Conservation (phyloP, 2,888 invertebrate species). For the Cephus spinipes region DNA sequence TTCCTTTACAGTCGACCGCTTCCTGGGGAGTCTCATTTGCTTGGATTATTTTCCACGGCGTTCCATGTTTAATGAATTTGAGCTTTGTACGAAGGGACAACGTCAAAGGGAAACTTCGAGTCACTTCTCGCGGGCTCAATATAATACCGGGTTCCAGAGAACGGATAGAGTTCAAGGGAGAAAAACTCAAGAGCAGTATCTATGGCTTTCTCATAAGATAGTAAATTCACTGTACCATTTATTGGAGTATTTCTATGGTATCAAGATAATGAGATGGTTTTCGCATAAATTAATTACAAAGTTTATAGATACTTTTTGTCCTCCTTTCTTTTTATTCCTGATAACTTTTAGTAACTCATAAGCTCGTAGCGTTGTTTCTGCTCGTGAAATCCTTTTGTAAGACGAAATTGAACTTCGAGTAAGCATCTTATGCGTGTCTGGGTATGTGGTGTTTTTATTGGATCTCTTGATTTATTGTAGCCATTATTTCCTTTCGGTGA, state of each 20-base stretch:
- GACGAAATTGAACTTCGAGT: background rate
- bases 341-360: background rate
- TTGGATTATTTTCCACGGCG: background rate
- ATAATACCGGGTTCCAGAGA: background rate
- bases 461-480: background rate
- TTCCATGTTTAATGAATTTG: background rate
- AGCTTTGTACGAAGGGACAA: background rate
- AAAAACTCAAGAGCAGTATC: background rate
- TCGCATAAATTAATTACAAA: background rate
- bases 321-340: background rate
- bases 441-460: background rate
- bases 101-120: background rate
- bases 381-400: background rate
- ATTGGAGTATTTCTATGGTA: background rate
- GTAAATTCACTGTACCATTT: background rate
- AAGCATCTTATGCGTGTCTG: background rate
- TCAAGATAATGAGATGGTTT: background rate
- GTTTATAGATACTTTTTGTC: background rate
- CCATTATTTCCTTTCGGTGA: background rate
- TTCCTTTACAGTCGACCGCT: background rate
- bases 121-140: background rate
- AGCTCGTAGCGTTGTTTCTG: background rate
- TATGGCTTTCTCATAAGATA: background rate
- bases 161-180: background rate
- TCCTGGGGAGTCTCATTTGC: background rate